These are phyloP conservation scores for Megalurothrips usitatus DNA, from an alignment of 2,888 invertebrate species.

Conservation along the genomic window DNA sequence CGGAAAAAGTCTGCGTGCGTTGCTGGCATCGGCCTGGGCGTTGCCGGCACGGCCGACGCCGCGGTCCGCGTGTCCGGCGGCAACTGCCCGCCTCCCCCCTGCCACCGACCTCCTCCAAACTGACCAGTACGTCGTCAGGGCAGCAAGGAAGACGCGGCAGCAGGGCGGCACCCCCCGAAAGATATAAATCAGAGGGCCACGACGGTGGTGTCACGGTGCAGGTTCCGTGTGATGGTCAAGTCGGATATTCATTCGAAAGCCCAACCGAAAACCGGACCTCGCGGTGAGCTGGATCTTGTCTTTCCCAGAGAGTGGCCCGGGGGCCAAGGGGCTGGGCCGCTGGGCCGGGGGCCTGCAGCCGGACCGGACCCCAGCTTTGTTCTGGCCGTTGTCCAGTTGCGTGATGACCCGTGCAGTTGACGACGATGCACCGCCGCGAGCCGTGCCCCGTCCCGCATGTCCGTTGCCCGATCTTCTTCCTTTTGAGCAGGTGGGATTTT, in stretches of 20 bases:
- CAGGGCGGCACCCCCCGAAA: too few relatives aligned
- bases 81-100: background rate
- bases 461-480: background rate
- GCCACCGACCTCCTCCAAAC: background rate
- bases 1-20: too few relatives aligned
- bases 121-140: conserved; percentile 1
- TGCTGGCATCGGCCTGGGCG: too few relatives aligned
- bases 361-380: background rate
- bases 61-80: too few relatives aligned
- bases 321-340: background rate
- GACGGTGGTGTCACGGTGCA: background rate
- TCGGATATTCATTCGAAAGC: background rate
- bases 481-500: background rate
- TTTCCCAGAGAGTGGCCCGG: background rate
- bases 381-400: background rate
- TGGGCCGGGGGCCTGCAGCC: too few relatives aligned
- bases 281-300: background rate
- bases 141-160: too few relatives aligned
- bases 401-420: conserved; percentile 16
- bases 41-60: too few relatives aligned
- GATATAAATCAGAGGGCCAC: background rate
- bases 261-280: conserved; percentile 6
- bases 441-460: background rate
- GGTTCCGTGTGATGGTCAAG: background rate
- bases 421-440: background rate